Conservation (phyloP, 2,888 invertebrate species). For the Drosophila anomalata region DNA sequence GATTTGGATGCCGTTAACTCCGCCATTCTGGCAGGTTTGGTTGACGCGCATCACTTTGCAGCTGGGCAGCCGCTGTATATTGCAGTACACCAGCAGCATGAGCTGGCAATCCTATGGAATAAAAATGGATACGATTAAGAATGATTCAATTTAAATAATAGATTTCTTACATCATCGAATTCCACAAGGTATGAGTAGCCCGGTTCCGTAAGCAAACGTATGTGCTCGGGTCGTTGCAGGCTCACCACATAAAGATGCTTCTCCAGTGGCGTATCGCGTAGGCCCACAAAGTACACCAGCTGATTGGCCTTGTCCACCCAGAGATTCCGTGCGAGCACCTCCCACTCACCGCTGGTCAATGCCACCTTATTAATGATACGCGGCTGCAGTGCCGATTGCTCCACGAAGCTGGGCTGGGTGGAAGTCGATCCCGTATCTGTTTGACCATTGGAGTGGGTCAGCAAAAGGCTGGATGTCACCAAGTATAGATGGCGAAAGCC, state of each 20-base stretch:
- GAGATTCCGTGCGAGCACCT: slow-evolving; percentile 92
- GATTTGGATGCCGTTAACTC: slow-evolving; percentile 88
- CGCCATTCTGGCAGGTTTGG: slow-evolving; percentile 87
- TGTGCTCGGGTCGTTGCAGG: slow-evolving; percentile 88
- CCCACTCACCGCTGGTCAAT: slow-evolving; percentile 96
- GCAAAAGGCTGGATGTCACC: slow-evolving; percentile 87
- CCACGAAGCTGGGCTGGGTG: slow-evolving; percentile 71
- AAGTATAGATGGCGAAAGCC: slow-evolving; percentile 95
- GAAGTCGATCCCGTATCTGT: slow-evolving; percentile 51
- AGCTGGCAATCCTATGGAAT: slow-evolving; percentile 89
- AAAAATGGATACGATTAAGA: not conserved
- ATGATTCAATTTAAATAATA: not conserved
- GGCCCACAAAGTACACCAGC: slow-evolving; percentile 95
- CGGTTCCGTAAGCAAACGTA: slow-evolving; percentile 90
- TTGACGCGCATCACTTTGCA: slow-evolving; percentile 90
- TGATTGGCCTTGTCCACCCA: slow-evolving; percentile 93
- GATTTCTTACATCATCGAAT: slow-evolving; percentile 88
- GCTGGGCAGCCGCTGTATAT: slow-evolving; percentile 91
- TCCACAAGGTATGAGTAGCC: slow-evolving; percentile 94
- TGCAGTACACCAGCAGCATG: slow-evolving; percentile 93
- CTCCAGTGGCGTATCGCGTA: slow-evolving; percentile 95
- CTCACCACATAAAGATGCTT: slow-evolving; percentile 95
- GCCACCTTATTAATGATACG: slow-evolving; percentile 88
- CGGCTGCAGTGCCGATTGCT: slow-evolving; percentile 84
- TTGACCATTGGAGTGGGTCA: slow-evolving; percentile 84